Conservation (phyloP, 2,797 vertebrate species). For the Urophycis tenuis region DNA sequence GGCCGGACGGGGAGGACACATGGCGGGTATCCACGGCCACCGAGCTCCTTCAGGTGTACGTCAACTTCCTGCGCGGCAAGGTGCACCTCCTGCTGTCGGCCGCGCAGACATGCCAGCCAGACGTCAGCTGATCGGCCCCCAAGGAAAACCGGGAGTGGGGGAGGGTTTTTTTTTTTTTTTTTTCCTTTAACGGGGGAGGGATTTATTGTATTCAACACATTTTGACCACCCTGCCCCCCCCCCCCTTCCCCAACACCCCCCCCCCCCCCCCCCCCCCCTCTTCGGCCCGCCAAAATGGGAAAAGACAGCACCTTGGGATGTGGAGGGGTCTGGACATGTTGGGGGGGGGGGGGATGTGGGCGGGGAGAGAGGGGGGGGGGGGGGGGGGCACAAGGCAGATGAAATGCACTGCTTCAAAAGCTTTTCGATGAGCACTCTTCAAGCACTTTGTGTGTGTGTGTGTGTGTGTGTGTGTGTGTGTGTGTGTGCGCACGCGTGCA, state of each 20-base stretch:
- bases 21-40: slow-evolving; percentile 65
- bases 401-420: slow-evolving; percentile 50
- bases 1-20: slow-evolving; percentile 50
- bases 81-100: slow-evolving; percentile 70
- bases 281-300: slow-evolving; percentile 38
- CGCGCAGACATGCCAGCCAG: slow-evolving; percentile 70
- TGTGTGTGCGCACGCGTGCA: slow-evolving; percentile 40
- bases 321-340: slow-evolving; percentile 32
- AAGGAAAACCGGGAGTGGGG: slow-evolving; percentile 39
- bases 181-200: neutral
- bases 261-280: no score
- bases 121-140: slow-evolving; percentile 70
- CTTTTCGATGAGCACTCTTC: slow-evolving; percentile 57
- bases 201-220: slow-evolving; percentile 31
- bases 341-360: neutral
- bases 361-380: slow-evolving; percentile 19
- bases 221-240: slow-evolving; percentile 24
- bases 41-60: slow-evolving; percentile 76
- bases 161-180: slow-evolving; percentile 35
- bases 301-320: slow-evolving; percentile 49
- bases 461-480: slow-evolving; percentile 34
- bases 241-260: no score
- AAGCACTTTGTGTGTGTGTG: slow-evolving; percentile 65
- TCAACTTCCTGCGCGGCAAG: slow-evolving; percentile 84
- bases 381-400: slow-evolving; percentile 39